Conservation (phyloP, 2,888 invertebrate species). For the Anticlea derivata region DNA sequence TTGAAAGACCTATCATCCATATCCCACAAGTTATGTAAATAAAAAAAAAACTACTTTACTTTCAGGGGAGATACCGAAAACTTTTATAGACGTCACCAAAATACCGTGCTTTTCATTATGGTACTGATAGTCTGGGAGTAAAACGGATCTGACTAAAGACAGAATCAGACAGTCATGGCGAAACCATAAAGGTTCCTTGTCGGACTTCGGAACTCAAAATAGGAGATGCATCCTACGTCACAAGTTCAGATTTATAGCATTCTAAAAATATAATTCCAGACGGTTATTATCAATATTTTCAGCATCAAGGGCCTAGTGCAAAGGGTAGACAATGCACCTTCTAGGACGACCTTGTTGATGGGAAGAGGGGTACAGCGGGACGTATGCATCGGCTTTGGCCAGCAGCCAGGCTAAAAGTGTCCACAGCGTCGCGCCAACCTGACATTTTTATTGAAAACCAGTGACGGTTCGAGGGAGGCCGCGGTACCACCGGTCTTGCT, state of each 20-base stretch:
- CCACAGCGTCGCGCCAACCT: conserved; percentile 73
- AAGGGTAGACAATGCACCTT: conserved; percentile 48
- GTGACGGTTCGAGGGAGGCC: conserved; percentile 70
- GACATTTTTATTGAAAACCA: conserved; percentile 81
- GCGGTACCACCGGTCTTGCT: conserved; percentile 62
- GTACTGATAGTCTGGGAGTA: no score
- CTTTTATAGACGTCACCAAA: no score
- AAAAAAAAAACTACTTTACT: no score
- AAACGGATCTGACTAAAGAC: no score
- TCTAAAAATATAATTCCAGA: conserved; percentile 13
- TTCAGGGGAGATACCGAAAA: no score
- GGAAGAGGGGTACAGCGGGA: conserved; percentile 58
- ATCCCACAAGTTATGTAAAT: no score
- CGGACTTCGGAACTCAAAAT: no score
- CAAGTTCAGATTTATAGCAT: neutral
- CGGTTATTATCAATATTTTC: conserved; percentile 7
- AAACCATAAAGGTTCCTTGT: no score
- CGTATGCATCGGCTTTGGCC: conserved; percentile 74
- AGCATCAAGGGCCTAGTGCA: conserved; percentile 26
- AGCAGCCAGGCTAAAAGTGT: conserved; percentile 76
- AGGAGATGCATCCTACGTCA: neutral
- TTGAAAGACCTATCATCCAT: no score
- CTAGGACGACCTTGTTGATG: conserved; percentile 70
- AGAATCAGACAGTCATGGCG: no score
- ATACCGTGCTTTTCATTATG: no score